Evolutionary conservation across 2,888 invertebrate genomes (phyloP).

Genomic region (Pristionchus japonicus): DNA sequence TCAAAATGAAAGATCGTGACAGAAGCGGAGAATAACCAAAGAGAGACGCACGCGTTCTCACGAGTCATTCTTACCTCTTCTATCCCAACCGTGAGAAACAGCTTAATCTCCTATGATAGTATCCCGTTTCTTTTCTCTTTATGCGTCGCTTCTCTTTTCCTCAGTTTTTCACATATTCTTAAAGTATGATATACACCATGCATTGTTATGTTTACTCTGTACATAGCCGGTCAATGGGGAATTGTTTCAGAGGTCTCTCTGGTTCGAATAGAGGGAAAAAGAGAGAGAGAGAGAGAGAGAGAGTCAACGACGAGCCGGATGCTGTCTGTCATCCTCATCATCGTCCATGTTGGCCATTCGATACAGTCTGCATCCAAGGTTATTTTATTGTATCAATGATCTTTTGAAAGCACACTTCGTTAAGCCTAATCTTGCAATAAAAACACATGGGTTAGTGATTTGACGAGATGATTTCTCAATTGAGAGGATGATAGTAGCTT

Average conservation of each 20-base stretch:
- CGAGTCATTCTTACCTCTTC: constrained; percentile 20
- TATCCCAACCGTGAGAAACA: constrained; percentile 4
- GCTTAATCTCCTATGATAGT: constrained; percentile 1
- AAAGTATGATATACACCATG: background rate
- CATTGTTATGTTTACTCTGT: background rate
- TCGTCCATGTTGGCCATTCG: background rate
- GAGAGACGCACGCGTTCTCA: background rate
- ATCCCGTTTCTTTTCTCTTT: background rate
- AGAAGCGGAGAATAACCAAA: background rate
- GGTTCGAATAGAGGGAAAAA: no score
- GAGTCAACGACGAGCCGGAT: background rate
- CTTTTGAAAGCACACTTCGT: no score
- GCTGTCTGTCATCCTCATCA: constrained; percentile 6
- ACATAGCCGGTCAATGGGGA: no score
- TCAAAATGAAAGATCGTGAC: background rate
- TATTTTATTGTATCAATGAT: no score
- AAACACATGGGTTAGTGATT: no score
- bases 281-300: background rate
- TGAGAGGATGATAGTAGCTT: background rate
- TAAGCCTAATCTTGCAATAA: no score
- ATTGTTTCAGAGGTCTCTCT: no score
- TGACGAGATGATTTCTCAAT: no score
- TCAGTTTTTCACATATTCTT: background rate
- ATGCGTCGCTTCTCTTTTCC: background rate
- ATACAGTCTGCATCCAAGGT: background rate